Conservation (phyloP, 2,113 vertebrate species). For the Lepisosteus osseus region DNA sequence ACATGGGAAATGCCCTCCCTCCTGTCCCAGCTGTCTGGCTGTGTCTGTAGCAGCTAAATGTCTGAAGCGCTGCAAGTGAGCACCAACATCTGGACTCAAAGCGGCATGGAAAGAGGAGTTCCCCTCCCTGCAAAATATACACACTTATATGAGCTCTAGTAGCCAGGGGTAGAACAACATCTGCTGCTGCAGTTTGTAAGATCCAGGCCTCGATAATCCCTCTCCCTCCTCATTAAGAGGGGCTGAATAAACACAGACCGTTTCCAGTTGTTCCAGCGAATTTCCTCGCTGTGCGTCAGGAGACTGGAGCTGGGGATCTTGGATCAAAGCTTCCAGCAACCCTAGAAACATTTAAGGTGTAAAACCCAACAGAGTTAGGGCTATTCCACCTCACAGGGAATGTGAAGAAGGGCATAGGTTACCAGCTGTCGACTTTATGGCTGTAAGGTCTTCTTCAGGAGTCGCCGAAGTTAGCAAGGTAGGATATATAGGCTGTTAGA, state of each 20-base stretch:
- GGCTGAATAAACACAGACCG: conserved; percentile 76
- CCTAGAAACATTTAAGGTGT: conserved; percentile 52
- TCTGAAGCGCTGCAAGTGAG: conserved; percentile 37
- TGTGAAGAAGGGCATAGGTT: conserved; percentile 46
- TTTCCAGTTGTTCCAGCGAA: conserved; percentile 77
- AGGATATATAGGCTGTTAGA: conserved; percentile 2
- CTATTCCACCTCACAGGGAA: conserved; percentile 62
- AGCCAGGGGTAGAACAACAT: conserved; percentile 66
- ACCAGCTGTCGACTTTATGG: conserved; percentile 54
- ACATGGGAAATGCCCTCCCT: conserved; percentile 34
- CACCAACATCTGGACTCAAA: conserved; percentile 60
- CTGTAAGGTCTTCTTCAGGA: conserved; percentile 13
- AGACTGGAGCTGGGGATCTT: conserved; percentile 60
- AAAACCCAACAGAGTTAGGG: conserved; percentile 50
- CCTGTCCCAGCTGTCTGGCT: conserved; percentile 18
- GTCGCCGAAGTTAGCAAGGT: neutral
- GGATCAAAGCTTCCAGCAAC: conserved; percentile 65
- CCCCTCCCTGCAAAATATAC: conserved; percentile 13
- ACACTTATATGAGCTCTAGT: conserved; percentile 48
- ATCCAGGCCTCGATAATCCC: conserved; percentile 70
- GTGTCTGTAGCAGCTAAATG: neutral
- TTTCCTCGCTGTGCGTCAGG: conserved; percentile 70
- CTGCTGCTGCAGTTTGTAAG: conserved; percentile 66
- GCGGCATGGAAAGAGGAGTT: conserved; percentile 38
- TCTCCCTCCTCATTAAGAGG: conserved; percentile 74